Conservation (phyloP, 2,888 invertebrate species). For the Stenodera caucasica region DNA sequence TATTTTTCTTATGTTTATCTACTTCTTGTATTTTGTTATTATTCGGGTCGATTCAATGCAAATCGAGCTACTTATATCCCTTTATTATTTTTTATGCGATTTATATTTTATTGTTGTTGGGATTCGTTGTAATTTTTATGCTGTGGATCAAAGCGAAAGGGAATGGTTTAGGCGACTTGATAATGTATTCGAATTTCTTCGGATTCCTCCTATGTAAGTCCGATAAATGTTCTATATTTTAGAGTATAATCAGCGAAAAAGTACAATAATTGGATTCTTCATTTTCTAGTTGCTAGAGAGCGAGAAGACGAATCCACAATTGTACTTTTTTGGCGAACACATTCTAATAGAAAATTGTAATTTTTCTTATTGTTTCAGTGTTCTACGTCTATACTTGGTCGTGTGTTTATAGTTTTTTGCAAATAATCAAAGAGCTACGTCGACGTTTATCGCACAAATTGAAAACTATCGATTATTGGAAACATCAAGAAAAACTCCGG, state of each 20-base stretch:
- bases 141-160: conserved; percentile 22
- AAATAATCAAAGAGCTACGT: conserved; percentile 17
- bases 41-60: conserved; percentile 20
- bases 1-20: conserved; percentile 22
- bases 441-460: conserved; percentile 12
- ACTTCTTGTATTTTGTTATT: conserved; percentile 20
- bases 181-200: conserved; percentile 24
- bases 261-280: too few relatives aligned
- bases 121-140: conserved; percentile 14
- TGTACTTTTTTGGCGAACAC: too few relatives aligned
- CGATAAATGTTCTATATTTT: too few relatives aligned
- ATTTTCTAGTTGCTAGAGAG: too few relatives aligned
- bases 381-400: conserved; percentile 25
- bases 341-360: too few relatives aligned
- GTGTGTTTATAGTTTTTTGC: conserved; percentile 20
- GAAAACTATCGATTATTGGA: conserved; percentile 7
- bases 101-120: conserved; percentile 21
- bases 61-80: conserved; percentile 20
- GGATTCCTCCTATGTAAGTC: conserved; percentile 28
- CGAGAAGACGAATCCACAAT: too few relatives aligned
- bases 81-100: conserved; percentile 24
- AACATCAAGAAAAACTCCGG: not conserved
- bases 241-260: too few relatives aligned
- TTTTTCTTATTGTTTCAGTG: conserved; percentile 12
- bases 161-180: conserved; percentile 26